Conservation (phyloP, 2,797 vertebrate genomes). For the Zenarchopterus dispar region DNA sequence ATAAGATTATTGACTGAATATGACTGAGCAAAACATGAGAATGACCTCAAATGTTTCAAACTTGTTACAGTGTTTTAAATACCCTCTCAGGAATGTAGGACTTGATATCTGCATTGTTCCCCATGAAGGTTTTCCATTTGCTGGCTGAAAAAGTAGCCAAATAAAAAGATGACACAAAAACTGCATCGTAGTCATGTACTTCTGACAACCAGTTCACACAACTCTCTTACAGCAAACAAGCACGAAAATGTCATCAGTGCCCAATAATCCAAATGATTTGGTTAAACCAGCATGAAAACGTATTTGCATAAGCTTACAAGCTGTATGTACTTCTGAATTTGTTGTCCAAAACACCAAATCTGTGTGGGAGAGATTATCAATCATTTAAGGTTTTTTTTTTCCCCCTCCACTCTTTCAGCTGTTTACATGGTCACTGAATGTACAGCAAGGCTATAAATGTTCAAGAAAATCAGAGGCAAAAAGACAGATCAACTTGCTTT, state of each 20-base stretch:
- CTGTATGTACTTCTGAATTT: neutral
- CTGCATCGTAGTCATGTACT: neutral
- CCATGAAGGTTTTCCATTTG: conserved; percentile 19
- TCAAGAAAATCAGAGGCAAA: neutral
- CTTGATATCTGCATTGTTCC: conserved; percentile 20
- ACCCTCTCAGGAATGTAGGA: too few species aligned
- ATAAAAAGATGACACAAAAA: conserved; percentile 4
- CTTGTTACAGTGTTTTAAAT: neutral
- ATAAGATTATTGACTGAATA: too few species aligned
- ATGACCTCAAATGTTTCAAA: neutral
- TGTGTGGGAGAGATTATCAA: conserved; percentile 4
- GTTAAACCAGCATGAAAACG: conserved; percentile 21
- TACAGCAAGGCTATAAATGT: conserved; percentile 15
- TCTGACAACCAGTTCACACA: conserved; percentile 8
- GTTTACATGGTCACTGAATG: conserved; percentile 36
- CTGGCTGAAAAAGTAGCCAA: conserved; percentile 23
- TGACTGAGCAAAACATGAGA: neutral
- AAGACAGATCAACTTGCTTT: neutral
- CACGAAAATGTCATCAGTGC: conserved; percentile 7
- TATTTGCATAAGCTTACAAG: conserved; percentile 10
- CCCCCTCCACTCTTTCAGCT: neutral
- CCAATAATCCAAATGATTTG: conserved; percentile 33
- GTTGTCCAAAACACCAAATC: neutral
- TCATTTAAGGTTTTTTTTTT: conserved; percentile 22
- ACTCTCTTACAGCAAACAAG: conserved; percentile 1